Base-by-base conservation (phyloP, 1,140 invertebrate species). In the Whitmania pigra region DNA sequence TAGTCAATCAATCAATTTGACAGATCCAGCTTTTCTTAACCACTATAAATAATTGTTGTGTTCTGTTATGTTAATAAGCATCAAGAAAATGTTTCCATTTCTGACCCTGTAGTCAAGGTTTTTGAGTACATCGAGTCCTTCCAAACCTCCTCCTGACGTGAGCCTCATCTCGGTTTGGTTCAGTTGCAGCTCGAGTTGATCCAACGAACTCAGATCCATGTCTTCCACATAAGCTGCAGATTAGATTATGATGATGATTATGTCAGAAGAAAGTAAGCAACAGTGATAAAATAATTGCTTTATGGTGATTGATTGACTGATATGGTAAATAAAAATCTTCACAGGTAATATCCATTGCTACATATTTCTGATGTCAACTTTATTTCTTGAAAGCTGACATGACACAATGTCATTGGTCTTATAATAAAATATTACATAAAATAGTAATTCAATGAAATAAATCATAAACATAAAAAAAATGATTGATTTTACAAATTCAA, bases 131-230 rank as follows among this genome's bases (percentile, higher is more conserved):
- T 27, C 18, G 25, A 63, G 17, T 13, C 43, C 18, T 22, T 29
- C 40, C 6, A 17, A n/a, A 15, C 7, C 63, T 6, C 31, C 15
- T 25, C n/a, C 54, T 25, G 40, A 72, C 53, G 68, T 49, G 3
- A 66, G 57, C 76, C 9, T 76, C 75, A 22, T 31, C 75, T 22
- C 69, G 60, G 2, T 73, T 75, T 53, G 57, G 36, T 31, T 63
- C 13, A 63, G 22, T 31, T 25, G 29, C 57, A 25, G 5, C 11
- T 63, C 22, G 1, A 31, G 22, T 31, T 63, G 22, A 63, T 63
- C 29, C 22, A 63, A 25, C 15, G 29, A 25, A 22, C 22, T 31
- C 57, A 63, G 57, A 13, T 63, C 57, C 57, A 63, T 25, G 57
- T 63, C 57, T 31, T 63, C 57, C 57, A 63, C 22, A 15, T 31